Evolutionary conservation across 2,113 vertebrate genomes (phyloP).

Genomic region (Bambusicola thoracicus): DNA sequence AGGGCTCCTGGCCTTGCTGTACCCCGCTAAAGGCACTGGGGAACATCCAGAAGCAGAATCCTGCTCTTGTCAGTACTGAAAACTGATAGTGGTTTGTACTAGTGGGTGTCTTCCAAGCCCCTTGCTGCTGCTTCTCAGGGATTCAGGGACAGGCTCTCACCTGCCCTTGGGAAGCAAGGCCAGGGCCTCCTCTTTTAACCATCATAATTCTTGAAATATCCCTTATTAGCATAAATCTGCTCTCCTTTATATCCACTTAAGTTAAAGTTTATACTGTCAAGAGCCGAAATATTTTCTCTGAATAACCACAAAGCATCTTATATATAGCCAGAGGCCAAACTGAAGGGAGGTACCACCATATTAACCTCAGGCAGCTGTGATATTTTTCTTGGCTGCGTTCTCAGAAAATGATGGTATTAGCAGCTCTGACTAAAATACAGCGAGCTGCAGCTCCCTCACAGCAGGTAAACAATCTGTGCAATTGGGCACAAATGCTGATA

Average conservation of each 20-base stretch:
- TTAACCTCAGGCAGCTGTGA: constrained; percentile 32
- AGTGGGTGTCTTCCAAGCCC: not conserved
- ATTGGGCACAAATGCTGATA: constrained; percentile 55
- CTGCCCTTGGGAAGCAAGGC: not conserved
- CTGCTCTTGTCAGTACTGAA: not conserved
- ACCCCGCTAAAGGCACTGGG: not conserved
- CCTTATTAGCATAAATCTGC: accelerated
- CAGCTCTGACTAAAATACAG: constrained; percentile 11
- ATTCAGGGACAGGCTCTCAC: not conserved
- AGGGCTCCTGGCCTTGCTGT: not conserved
- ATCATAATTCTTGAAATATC: not conserved
- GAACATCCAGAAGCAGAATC: not conserved
- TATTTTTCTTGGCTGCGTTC: constrained; percentile 3
- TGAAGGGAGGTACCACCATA: not conserved
- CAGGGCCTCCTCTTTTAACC: not conserved
- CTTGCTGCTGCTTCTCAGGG: not conserved
- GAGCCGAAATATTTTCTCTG: constrained; percentile 12
- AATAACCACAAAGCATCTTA: constrained; percentile 26
- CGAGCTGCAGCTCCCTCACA: constrained; percentile 19
- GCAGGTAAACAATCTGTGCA: constrained; percentile 51
- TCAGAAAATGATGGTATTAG: constrained; percentile 37
- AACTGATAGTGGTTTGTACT: not conserved
- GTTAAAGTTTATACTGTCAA: not conserved
- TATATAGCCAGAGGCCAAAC: not conserved
- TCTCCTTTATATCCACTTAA: not conserved